phyloP scores from a whole-genome alignment of 2,888 invertebrate genomes.

The Clusia tigrina region DNA sequence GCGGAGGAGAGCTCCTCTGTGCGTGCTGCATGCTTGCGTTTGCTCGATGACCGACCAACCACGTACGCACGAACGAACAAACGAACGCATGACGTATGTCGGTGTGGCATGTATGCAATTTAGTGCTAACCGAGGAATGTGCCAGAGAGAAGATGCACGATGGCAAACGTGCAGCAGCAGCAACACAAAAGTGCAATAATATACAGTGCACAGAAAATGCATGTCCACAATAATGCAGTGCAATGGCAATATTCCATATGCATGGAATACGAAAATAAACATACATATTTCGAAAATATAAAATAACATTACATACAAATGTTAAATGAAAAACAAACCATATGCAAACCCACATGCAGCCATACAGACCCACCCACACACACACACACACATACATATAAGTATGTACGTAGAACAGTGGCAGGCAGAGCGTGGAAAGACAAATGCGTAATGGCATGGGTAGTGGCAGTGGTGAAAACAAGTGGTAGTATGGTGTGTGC shows the following conservation, averaged over 20 bases:
- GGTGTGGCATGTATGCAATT: background rate
- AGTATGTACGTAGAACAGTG: background rate
- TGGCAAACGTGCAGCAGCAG: background rate
- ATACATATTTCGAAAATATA: background rate
- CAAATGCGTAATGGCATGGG: slow-evolving; percentile 9
- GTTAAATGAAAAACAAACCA: background rate
- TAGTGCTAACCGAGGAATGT: background rate
- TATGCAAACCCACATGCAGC: background rate
- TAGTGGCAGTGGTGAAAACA: slow-evolving; percentile 15
- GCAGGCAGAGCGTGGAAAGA: background rate
- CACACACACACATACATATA: background rate
- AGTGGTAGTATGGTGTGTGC: too few species aligned
- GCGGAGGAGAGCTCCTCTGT: background rate
- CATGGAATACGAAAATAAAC: background rate
- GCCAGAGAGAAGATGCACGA: background rate
- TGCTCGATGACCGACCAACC: background rate
- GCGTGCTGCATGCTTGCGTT: background rate
- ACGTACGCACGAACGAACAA: background rate
- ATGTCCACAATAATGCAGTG: background rate
- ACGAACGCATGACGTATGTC: background rate
- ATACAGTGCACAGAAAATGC: background rate
- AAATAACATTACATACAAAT: background rate
- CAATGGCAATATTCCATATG: background rate
- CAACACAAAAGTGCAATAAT: slow-evolving; percentile 4
- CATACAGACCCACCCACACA: too few species aligned